These are phyloP conservation scores for Lateolabrax maculatus DNA, from an alignment of 2,797 vertebrate genomes.

Conservation along the genomic window DNA sequence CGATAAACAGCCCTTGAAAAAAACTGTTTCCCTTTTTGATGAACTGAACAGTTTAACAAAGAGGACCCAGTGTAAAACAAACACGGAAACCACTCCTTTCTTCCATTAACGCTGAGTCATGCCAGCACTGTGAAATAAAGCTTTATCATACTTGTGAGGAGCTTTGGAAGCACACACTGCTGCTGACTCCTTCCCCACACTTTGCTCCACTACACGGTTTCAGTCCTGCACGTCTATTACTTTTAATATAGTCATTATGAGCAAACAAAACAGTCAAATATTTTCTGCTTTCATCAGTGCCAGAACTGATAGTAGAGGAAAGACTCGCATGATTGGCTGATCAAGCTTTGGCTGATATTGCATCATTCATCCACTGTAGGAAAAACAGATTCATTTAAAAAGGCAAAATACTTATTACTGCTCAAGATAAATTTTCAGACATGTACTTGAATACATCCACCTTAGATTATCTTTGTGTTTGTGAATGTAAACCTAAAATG, in stretches of 20 bases:
- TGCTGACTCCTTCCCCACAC: neutral
- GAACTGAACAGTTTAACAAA: too few relatives aligned
- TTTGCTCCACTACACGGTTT: neutral
- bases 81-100: slow-evolving; percentile 12
- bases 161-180: neutral
- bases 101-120: slow-evolving; percentile 28
- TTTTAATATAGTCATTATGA: neutral
- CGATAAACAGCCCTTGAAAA: too few relatives aligned
- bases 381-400: neutral
- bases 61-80: neutral
- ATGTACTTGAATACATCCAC: accelerated
- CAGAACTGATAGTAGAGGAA: neutral
- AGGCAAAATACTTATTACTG: neutral
- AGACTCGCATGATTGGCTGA: accelerated
- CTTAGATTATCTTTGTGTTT: neutral
- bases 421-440: neutral
- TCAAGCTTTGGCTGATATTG: neutral
- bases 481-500: neutral
- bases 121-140: neutral
- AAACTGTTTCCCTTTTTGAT: too few relatives aligned
- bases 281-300: accelerated
- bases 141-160: neutral
- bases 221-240: accelerated
- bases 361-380: slow-evolving; percentile 28
- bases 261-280: neutral